phyloP scores from a whole-genome alignment of 2,888 invertebrate species.

The Eupithecia vulgata region DNA sequence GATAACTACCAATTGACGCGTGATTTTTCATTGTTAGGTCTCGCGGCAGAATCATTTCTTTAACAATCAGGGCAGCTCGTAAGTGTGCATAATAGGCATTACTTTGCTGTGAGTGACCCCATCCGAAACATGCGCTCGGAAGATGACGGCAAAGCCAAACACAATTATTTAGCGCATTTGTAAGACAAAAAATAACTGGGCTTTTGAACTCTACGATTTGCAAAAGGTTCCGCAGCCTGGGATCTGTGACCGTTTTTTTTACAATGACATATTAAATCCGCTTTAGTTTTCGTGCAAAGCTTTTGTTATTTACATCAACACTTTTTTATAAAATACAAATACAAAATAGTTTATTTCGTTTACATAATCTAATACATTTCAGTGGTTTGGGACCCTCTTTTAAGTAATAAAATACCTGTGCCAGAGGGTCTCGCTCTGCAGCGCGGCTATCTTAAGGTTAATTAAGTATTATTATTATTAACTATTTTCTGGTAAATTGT shows the following conservation, averaged over 20 bases:
- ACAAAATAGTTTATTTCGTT: too few species aligned
- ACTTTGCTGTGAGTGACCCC: background rate
- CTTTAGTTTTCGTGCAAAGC: too few species aligned
- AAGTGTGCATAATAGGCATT: background rate
- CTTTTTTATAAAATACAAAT: too few species aligned
- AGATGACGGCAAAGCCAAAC: background rate
- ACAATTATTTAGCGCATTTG: background rate
- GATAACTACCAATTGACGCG: background rate
- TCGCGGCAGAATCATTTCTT: background rate
- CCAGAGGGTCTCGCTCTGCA: too few species aligned
- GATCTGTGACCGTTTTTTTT: background rate
- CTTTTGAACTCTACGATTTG: background rate
- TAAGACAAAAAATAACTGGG: background rate
- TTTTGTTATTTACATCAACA: too few species aligned
- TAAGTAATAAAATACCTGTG: too few species aligned
- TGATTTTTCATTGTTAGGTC: background rate
- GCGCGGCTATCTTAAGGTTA: too few species aligned
- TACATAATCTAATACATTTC: too few species aligned
- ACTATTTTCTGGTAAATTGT: too few species aligned
- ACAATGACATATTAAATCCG: too few species aligned
- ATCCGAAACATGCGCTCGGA: background rate
- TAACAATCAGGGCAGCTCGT: background rate
- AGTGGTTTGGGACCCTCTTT: too few species aligned
- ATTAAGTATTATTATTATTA: too few species aligned
- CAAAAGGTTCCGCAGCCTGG: background rate